These are phyloP conservation scores for Penaeus chinensis DNA, from an alignment of 1,140 invertebrate species.

Conservation along the genomic window DNA sequence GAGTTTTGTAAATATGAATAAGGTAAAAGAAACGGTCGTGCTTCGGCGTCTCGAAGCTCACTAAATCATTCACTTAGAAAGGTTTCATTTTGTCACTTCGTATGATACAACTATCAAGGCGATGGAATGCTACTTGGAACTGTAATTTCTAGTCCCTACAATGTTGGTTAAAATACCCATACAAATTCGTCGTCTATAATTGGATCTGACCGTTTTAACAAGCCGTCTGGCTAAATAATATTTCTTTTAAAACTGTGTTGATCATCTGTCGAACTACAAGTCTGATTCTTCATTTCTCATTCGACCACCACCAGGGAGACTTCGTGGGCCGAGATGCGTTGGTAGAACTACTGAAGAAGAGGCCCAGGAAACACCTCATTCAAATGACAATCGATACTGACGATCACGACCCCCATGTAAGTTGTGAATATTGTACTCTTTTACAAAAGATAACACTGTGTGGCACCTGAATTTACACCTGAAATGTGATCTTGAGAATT, in stretches of 20 bases:
- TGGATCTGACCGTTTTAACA: too few relatives aligned
- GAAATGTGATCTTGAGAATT: too few relatives aligned
- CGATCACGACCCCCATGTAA: conserved; percentile 67
- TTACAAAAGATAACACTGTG: too few relatives aligned
- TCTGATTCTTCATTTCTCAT: neutral
- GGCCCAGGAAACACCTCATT: conserved; percentile 64
- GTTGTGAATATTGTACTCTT: conserved; percentile 42
- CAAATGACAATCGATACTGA: conserved; percentile 65
- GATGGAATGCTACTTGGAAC: neutral
- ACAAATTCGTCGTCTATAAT: too few relatives aligned
- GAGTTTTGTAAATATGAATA: conserved; percentile 67
- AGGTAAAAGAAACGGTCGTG: conserved; percentile 53
- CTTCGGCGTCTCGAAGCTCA: too few relatives aligned
- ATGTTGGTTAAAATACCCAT: too few relatives aligned
- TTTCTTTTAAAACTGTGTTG: neutral
- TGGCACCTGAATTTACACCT: too few relatives aligned
- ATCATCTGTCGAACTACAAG: neutral
- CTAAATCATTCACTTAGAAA: too few relatives aligned
- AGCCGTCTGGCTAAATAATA: neutral
- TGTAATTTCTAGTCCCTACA: neutral
- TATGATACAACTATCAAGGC: too few relatives aligned
- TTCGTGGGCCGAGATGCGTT: conserved; percentile 67
- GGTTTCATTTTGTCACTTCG: too few relatives aligned
- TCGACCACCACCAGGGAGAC: conserved; percentile 59
- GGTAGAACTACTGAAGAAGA: conserved; percentile 63